Conservation (phyloP, 2,888 invertebrate species). For the Metopia argyrocephala region DNA sequence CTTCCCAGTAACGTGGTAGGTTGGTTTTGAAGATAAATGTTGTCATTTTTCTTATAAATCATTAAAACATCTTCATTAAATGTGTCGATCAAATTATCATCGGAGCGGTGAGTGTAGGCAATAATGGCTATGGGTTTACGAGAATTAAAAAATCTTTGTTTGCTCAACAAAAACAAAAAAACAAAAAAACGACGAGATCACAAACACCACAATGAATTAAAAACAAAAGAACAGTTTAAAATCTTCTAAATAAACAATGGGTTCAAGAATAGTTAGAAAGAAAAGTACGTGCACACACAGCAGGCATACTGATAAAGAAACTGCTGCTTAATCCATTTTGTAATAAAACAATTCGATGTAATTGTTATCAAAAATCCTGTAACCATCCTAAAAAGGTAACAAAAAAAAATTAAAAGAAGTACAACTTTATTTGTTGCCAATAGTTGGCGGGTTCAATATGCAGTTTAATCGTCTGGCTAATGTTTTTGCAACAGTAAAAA, state of each 20-base stretch:
- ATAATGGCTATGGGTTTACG: background rate
- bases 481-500: slow-evolving; percentile 41
- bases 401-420: background rate
- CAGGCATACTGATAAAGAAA: background rate
- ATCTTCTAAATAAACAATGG: slow-evolving; percentile 29
- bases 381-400: slow-evolving; percentile 58
- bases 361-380: slow-evolving; percentile 48
- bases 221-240: background rate
- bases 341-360: slow-evolving; percentile 39
- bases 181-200: no score
- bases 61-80: slow-evolving; percentile 37
- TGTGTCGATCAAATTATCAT: slow-evolving; percentile 22
- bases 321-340: slow-evolving; percentile 42
- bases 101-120: background rate
- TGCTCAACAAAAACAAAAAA: slow-evolving; percentile 9
- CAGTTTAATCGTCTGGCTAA: slow-evolving; percentile 3
- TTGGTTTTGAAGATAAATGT: no score
- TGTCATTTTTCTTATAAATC: slow-evolving; percentile 42
- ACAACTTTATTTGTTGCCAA: background rate
- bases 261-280: background rate
- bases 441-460: slow-evolving; percentile 21
- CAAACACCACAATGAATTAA: slow-evolving; percentile 57
- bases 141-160: background rate
- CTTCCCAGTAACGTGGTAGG: no score
- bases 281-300: slow-evolving; percentile 4